Base-by-base conservation (phyloP, 2,113 vertebrate species). In the Prochilodus magdalenae region DNA sequence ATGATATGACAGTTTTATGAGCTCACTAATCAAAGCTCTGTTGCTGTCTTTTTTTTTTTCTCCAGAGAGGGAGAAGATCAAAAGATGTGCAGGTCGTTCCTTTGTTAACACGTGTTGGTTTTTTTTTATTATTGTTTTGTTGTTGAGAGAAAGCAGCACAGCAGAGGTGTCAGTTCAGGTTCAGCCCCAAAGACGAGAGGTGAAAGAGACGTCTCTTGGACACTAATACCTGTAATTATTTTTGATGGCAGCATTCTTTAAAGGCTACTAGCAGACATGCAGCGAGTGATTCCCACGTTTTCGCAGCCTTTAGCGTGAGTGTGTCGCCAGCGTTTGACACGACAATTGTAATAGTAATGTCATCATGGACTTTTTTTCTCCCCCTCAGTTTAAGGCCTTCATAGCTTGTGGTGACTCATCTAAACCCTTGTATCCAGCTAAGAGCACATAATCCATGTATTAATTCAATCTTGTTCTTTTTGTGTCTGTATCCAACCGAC, bases 161-260 rank as follows among this genome's bases (percentile, higher is more conserved):
- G 24, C 29, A 73, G 44, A 26, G 66, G 65, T 83, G n/a, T 71
- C 74, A 40, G 5, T 65, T 77, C 74, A 72, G 30, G 26, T 72
- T 26, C 12, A 75, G n/a, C 7, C 15, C 7, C 15, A 72, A 71
- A 79, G 29, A 30, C 18, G 47, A 26, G 65, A 60, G 49, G 36
- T 72, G 27, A 47, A 85, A 85, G 59, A 63, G 62, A 59, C 71
- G 63, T 79, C 20, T 74, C 79, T 62, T 63, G 59, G 47, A 53
- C 40, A 57, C 33, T 29, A 78, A 79, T 40, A 55, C 79, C 75
- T 82, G 12, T 63, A 85, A 85, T 85, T 79, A 82, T 75, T 77
- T 78, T 78, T 74, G 51, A 73, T 49, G 63, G 60, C 51, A 49
- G 73, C 12, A 4, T 73, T 81, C 67, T 73, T 77, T 24, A 66